A percentile compares a stretch with the other conserved stretches of the same genome.
Evolutionary conservation across 64 coral and sea anemone species (phyloP).

Genomic region (Dendronephthya gigantea): DNA sequence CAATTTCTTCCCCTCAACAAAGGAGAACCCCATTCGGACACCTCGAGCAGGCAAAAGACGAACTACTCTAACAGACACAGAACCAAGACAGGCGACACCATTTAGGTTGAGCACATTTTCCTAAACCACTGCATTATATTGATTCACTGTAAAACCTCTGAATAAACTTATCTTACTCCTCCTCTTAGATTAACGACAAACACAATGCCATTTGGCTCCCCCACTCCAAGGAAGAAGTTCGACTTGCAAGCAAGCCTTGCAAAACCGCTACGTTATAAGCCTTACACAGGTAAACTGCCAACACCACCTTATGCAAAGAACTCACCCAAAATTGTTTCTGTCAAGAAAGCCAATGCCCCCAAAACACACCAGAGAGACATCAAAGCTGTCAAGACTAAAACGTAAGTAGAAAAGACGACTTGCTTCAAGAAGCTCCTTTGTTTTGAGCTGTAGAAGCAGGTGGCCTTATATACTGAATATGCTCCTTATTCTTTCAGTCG

Average conservation of each 20-base stretch:
- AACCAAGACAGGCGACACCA: background rate
- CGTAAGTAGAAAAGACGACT: background rate
- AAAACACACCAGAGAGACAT: background rate
- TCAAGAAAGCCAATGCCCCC: background rate
- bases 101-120: background rate
- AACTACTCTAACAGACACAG: background rate
- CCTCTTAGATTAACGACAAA: background rate
- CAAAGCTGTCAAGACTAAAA: background rate
- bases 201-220: background rate
- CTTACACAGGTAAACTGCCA: constrained; percentile 73
- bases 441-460: background rate
- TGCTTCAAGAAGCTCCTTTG: background rate
- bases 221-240: constrained; percentile 67
- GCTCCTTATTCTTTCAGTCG: background rate
- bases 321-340: background rate
- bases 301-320: constrained; percentile 27
- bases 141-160: too few relatives aligned
- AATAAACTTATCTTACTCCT: too few relatives aligned
- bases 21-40: background rate
- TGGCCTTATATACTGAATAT: background rate
- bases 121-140: background rate
- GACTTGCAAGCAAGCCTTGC: constrained; percentile 85
- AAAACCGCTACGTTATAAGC: constrained; percentile 70
- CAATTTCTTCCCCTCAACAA: background rate
- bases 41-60: background rate